These are phyloP conservation scores for Falcunculus frontatus DNA, from an alignment of 2,113 vertebrate species.

Conservation along the genomic window DNA sequence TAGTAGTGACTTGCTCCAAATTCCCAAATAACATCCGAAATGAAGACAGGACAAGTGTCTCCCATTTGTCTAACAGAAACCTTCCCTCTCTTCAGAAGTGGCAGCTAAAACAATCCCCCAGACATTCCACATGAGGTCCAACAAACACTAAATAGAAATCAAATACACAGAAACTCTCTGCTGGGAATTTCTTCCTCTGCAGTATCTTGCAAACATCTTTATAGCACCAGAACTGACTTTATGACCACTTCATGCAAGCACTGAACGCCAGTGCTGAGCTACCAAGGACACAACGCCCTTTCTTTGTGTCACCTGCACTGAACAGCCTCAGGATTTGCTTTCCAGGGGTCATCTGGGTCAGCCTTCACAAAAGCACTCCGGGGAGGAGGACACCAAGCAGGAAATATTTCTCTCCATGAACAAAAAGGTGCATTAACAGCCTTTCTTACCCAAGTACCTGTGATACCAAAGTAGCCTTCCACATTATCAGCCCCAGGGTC, in stretches of 20 bases:
- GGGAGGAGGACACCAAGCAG: background rate
- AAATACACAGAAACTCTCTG: background rate
- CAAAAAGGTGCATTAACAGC: background rate
- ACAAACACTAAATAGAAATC: background rate
- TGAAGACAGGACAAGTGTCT: background rate
- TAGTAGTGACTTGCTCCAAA: background rate
- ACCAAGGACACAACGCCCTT: background rate
- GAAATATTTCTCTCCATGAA: background rate
- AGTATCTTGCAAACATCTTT: background rate
- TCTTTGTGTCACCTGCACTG: background rate
- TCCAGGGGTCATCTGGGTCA: background rate
- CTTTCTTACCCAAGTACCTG: background rate
- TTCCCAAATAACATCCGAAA: background rate
- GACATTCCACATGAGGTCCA: background rate
- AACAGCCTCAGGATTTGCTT: background rate
- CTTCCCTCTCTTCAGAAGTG: background rate
- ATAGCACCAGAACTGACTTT: background rate
- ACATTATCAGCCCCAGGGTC: background rate
- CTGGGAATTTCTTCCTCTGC: background rate
- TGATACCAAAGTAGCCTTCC: background rate
- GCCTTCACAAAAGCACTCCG: background rate
- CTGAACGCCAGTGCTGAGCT: background rate
- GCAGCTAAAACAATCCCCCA: background rate
- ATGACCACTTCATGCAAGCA: background rate
- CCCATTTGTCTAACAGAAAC: background rate